phyloP scores from a whole-genome alignment of 2,888 invertebrate species.

The Hipparchia semele region DNA sequence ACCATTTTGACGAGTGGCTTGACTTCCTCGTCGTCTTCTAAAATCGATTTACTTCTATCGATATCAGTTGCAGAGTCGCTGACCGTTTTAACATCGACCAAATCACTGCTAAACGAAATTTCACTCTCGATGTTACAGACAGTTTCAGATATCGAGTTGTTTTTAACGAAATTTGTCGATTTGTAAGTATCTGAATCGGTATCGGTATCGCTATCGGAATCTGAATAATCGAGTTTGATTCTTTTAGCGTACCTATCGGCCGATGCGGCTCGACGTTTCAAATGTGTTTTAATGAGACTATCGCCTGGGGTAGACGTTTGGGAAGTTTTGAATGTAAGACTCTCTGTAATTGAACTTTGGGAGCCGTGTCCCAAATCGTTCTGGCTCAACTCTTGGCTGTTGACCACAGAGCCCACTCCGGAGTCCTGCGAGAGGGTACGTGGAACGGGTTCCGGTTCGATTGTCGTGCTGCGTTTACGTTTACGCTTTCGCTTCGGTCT shows the following conservation, averaged over 20 bases:
- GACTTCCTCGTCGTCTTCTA: slow-evolving; percentile 44
- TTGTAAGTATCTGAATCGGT: slow-evolving; percentile 25
- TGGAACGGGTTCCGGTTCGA: slow-evolving; percentile 43
- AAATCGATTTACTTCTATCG: slow-evolving; percentile 29
- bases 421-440: slow-evolving; percentile 63
- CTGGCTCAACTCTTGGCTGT: slow-evolving; percentile 55
- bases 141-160: neutral
- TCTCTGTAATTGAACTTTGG: slow-evolving; percentile 10
- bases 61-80: slow-evolving; percentile 47
- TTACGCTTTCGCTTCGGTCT: slow-evolving; percentile 80
- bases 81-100: neutral
- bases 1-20: slow-evolving; percentile 64
- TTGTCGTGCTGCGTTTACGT: slow-evolving; percentile 41
- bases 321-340: slow-evolving; percentile 8
- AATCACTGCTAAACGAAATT: neutral
- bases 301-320: slow-evolving; percentile 11
- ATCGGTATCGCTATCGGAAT: slow-evolving; percentile 47
- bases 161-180: neutral
- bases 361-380: slow-evolving; percentile 5
- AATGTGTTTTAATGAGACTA: slow-evolving; percentile 4
- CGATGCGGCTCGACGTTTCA: slow-evolving; percentile 55
- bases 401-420: slow-evolving; percentile 56
- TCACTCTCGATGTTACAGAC: neutral
- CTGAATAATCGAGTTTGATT: slow-evolving; percentile 50
- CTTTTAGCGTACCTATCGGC: slow-evolving; percentile 57